Base-by-base conservation (phyloP, 2,113 vertebrate species). In the Salvelinus alpinus region DNA sequence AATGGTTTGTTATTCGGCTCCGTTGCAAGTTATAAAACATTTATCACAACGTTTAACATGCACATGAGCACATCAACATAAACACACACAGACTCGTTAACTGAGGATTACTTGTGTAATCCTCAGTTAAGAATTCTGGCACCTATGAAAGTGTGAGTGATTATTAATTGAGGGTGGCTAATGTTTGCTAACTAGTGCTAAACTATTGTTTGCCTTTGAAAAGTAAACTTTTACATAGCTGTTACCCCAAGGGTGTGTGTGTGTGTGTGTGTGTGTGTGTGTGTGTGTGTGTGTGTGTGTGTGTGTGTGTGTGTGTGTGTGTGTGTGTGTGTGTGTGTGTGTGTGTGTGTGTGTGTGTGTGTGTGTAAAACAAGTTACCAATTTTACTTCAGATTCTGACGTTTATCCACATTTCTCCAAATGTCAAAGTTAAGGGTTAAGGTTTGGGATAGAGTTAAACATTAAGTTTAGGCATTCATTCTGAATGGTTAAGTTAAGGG, bases 91-190 rank as follows among this genome's bases (percentile, higher is more conserved):
- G 34, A 38, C 34, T 38, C 34, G 7, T 38, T 8, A 38, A 38
- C 8, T 7, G 7, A 38, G 4, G 38, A 9, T 24, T 8, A 48
- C 6, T 54, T 29, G 73, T 73, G 62, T 20, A 22, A 78, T 77
- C 25, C 9, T 74, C 54, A 48, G 31, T 78, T 75, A 76, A 71
- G 57, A 31, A 38, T 64, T 29, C 24, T 44, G 64, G 73, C 44
- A 51, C 72, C 72, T 79, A 78, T 83, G 51, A 86, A 88, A 76
- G 84, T 73, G 73, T 83, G 79, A 86, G 75, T 87, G 72, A 76
- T 78, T 84, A 86, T 88, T 88, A 84, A 85, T 85, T 72, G 82
- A 78, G 66, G 51, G 77, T 20, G 9, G 78, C 75, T 83, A 82
- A 75, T 84, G 79, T 77, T 81, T 85, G 85, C 54, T 44, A 80